Base-by-base conservation (phyloP, 2,113 vertebrate genomes). In the Aythya baeri region DNA sequence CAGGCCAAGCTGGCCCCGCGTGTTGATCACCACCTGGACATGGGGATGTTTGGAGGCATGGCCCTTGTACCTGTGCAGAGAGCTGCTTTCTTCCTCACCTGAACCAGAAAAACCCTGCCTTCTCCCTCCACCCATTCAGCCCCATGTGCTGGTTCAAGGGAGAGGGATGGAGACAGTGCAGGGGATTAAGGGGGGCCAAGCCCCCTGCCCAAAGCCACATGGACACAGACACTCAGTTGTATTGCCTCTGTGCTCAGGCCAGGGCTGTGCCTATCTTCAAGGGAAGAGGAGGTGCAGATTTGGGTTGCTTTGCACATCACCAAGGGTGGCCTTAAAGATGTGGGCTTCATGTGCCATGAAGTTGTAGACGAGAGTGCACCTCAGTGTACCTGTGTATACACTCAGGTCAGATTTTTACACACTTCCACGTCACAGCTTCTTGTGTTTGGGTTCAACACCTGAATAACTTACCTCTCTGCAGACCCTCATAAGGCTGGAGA, bases 121-220 rank as follows among this genome's bases (percentile, higher is more conserved):
- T 72, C 26, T 26, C 32, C 7, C 1, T 9, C 6, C 0, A 4
- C 6, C 11, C 59, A 7, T 70, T 71, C 78, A 27, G 21, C 17
- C 29, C 25, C 41, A 9, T 32, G 14, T 67, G 41, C 32, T 66
- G 41, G n/a, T 50, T 74, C 66, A 66, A 82, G 12, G 11, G 29
- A 6, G 72, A 50, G 44, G 6, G 21, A 44, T 7, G 21, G 41
- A 34, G 32, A 31, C 14, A 59, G 22, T 3, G 7, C 3, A n/a
- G 34, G 44, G 46, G 13, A n/a, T 6, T 0, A 2, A 43, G 29
- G 12, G 23, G 78, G 22, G 7, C 63, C 49, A 17, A 3, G 12
- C 25, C 1, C 13, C 36, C 46, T 46, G 25, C 32, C 31, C 18
- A 38, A 14, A 23, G 29, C 21, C 65, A 36, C 6, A 3, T 6